phyloP scores from a whole-genome alignment of 2,888 invertebrate genomes.

The Plebejus melissa region DNA sequence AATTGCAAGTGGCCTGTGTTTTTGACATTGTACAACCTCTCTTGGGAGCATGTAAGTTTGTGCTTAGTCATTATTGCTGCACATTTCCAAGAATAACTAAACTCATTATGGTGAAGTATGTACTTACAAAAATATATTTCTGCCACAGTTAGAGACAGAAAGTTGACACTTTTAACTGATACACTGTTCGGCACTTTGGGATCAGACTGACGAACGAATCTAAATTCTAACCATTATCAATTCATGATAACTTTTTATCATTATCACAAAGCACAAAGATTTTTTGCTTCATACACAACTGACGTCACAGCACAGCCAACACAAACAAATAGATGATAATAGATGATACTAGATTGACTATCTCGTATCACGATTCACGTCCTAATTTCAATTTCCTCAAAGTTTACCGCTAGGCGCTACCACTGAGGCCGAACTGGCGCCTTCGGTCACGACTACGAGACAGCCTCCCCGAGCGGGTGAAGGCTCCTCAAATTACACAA shows the following conservation, averaged over 20 bases:
- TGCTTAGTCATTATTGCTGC: neutral
- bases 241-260: slow-evolving; percentile 66
- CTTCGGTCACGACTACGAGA: slow-evolving; percentile 41
- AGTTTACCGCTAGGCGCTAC: slow-evolving; percentile 48
- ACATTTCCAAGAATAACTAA: neutral
- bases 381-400: slow-evolving; percentile 50
- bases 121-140: slow-evolving; percentile 28
- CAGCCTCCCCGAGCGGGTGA: slow-evolving; percentile 36
- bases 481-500: slow-evolving; percentile 39
- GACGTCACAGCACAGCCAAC: slow-evolving; percentile 65
- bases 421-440: slow-evolving; percentile 41
- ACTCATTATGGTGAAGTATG: neutral
- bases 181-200: slow-evolving; percentile 25
- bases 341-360: slow-evolving; percentile 34
- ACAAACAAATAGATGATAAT: slow-evolving; percentile 47
- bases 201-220: slow-evolving; percentile 37
- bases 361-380: slow-evolving; percentile 39
- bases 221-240: slow-evolving; percentile 53
- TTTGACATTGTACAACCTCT: neutral
- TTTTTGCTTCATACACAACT: slow-evolving; percentile 55
- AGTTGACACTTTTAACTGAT: neutral
- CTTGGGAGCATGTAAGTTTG: neutral
- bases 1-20: neutral
- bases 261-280: slow-evolving; percentile 61
- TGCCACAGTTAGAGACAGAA: neutral